Evolutionary conservation across 2,113 vertebrate species (phyloP).

Genomic region (Pontoporia blainvillei): DNA sequence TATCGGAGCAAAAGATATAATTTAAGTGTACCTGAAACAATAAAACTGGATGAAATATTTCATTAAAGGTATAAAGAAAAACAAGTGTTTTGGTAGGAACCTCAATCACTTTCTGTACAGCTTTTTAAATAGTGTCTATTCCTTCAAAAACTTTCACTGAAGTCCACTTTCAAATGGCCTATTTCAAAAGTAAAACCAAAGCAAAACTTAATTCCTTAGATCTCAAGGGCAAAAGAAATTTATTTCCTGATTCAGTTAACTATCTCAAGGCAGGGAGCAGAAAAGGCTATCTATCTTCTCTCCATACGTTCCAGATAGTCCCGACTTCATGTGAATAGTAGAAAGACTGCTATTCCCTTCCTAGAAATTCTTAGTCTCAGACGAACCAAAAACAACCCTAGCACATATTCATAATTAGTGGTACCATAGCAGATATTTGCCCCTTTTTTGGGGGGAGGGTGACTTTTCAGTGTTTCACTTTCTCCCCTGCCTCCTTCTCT

Average conservation of each 20-base stretch:
- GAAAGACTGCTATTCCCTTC: background rate
- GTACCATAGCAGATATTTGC: background rate
- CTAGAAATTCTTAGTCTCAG: background rate
- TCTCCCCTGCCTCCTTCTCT: too few species aligned
- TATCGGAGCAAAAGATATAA: background rate
- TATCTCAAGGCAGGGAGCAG: background rate
- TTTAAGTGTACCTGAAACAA: background rate
- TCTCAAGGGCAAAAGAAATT: background rate
- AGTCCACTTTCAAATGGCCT: background rate
- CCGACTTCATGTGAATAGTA: background rate
- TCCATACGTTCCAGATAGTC: background rate
- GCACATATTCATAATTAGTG: background rate
- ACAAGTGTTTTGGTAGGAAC: background rate
- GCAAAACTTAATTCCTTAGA: background rate
- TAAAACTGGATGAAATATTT: background rate
- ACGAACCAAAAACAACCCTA: background rate
- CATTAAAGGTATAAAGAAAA: background rate
- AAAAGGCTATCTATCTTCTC: background rate
- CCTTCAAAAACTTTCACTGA: background rate
- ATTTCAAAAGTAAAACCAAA: conserved; percentile 13
- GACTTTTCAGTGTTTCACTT: background rate
- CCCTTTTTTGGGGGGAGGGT: background rate
- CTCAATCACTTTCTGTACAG: background rate
- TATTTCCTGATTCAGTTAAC: background rate
- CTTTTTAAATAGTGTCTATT: background rate